Conservation (phyloP, 2,797 vertebrate species). For the Spea hammondii region DNA sequence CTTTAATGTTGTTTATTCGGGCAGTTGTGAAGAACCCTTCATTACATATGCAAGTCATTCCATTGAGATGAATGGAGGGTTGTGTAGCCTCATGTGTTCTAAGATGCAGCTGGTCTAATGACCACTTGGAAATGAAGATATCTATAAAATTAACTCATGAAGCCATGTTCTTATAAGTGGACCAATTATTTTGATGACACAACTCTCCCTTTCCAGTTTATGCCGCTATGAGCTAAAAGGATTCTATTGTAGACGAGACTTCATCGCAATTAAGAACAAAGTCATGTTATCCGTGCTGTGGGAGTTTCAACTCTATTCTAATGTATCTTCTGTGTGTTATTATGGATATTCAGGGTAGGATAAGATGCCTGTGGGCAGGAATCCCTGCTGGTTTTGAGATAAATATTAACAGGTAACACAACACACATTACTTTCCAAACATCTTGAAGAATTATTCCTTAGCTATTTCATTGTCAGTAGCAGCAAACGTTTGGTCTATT, state of each 20-base stretch:
- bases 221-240: not conserved
- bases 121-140: not conserved
- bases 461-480: conserved; percentile 15
- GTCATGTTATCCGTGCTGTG: not conserved
- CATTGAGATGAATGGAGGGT: not conserved
- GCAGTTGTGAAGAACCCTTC: not conserved
- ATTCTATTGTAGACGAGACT: not conserved
- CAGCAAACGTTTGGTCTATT: not conserved
- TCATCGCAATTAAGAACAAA: not conserved
- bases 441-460: conserved; percentile 11
- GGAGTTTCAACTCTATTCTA: not conserved
- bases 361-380: conserved; percentile 3
- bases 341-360: not conserved
- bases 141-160: not conserved
- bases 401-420: conserved; percentile 11
- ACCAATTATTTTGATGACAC: not conserved
- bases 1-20: no score
- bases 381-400: conserved; percentile 19
- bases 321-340: not conserved
- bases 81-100: not conserved
- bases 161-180: conserved; percentile 1
- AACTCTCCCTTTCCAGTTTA: not conserved
- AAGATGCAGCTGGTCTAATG: conserved; percentile 11
- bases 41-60: not conserved
- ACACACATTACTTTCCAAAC: conserved; percentile 21